These are phyloP conservation scores for Drosophila vallismaia DNA, from an alignment of 2,888 invertebrate species.

Conservation along the genomic window DNA sequence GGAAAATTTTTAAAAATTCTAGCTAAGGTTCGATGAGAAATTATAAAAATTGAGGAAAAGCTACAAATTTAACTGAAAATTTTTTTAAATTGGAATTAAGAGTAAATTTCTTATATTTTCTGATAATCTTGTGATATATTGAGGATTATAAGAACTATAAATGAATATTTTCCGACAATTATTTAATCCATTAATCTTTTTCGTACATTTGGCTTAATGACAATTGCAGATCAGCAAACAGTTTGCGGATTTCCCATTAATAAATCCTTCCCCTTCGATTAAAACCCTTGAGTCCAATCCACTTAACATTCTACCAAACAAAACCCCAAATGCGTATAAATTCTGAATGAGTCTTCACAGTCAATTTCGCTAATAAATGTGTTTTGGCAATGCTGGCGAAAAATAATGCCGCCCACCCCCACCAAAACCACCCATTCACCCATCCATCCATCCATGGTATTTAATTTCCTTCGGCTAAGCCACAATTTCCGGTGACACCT, in stretches of 20 bases:
- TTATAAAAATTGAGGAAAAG: neutral
- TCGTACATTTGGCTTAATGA: neutral
- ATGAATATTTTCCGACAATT: neutral
- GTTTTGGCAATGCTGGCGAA: conserved; percentile 59
- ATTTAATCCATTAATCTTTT: neutral
- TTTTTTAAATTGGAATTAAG: too few species aligned
- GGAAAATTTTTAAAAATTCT: neutral
- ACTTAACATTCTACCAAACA: conserved; percentile 55
- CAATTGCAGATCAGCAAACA: neutral
- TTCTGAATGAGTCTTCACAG: conserved; percentile 52
- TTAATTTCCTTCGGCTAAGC: conserved; percentile 65
- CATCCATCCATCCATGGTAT: conserved; percentile 43
- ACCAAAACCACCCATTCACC: neutral
- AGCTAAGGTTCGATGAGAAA: neutral
- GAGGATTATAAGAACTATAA: neutral
- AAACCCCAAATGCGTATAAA: conserved; percentile 4
- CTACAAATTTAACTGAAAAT: too few species aligned
- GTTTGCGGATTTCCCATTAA: conserved; percentile 3
- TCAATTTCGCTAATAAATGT: conserved; percentile 77
- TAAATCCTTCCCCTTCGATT: neutral
- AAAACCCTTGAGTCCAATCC: conserved; percentile 45
- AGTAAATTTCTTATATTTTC: too few species aligned
- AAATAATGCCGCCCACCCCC: conserved; percentile 25
- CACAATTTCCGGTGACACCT: conserved; percentile 78
- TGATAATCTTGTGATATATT: too few species aligned